phyloP scores from a whole-genome alignment of 1,140 invertebrate genomes.

The Diplogasteroides magnus region DNA sequence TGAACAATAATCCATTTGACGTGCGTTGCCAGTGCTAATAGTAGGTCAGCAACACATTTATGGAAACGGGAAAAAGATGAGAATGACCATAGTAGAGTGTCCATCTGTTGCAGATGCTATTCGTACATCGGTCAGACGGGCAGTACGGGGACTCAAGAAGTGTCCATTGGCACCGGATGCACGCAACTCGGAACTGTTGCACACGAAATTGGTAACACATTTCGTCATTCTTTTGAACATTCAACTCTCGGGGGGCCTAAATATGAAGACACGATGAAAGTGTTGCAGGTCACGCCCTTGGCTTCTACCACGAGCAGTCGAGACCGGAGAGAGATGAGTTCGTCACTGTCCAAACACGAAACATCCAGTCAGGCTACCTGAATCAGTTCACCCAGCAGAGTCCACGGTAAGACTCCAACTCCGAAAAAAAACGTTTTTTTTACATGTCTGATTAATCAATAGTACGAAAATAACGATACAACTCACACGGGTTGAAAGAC shows the following conservation, averaged over 20 bases:
- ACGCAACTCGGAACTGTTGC: conserved; percentile 22
- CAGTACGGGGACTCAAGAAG: conserved; percentile 5
- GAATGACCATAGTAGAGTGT: not conserved
- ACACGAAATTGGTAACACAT: conserved; percentile 26
- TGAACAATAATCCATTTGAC: too few species aligned
- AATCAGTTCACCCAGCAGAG: conserved; percentile 24
- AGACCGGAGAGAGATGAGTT: conserved; percentile 22
- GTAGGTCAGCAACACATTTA: too few species aligned
- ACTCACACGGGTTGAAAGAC: too few species aligned
- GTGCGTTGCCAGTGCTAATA: too few species aligned
- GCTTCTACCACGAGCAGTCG: conserved; percentile 30
- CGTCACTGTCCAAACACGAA: conserved; percentile 20
- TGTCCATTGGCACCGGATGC: conserved; percentile 26
- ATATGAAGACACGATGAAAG: too few species aligned
- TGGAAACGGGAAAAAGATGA: too few species aligned
- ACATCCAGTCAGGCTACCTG: conserved; percentile 14
- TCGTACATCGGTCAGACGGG: conserved; percentile 18
- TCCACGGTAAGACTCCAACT: not conserved
- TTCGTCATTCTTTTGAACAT: too few species aligned
- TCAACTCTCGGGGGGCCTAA: too few species aligned
- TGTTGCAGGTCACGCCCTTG: conserved; percentile 25
- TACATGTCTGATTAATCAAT: too few species aligned
- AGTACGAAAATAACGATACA: too few species aligned
- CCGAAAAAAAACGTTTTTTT: too few species aligned
- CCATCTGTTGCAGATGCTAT: conserved; percentile 6